Percentiles rank a stretch among this genome's conserved stretches.
Evolutionary conservation across 1,140 invertebrate genomes (phyloP).

Genomic region (Delia radicum): DNA sequence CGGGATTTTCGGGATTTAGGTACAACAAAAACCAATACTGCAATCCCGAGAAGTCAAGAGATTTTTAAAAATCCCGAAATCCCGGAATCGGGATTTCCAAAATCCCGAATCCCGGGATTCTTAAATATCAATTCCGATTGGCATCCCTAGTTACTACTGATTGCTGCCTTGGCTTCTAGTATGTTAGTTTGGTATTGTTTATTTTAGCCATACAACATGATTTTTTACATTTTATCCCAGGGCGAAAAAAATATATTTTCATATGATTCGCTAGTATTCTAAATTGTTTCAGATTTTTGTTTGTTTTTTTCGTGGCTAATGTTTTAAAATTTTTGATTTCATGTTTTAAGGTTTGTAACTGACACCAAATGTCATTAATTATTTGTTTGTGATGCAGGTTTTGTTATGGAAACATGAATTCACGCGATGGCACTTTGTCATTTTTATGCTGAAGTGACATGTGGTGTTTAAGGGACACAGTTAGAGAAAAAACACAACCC

Average conservation of each 20-base stretch:
- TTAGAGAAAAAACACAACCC: no score
- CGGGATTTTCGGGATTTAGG: no score
- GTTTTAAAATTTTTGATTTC: slow-evolving; percentile 38
- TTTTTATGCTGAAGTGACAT: background rate
- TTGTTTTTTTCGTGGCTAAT: background rate
- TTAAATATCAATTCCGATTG: no score
- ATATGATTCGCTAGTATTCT: background rate
- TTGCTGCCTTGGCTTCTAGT: no score
- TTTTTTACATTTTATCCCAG: background rate
- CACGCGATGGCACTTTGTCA: slow-evolving; percentile 8
- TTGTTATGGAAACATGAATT: background rate
- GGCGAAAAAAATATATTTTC: background rate
- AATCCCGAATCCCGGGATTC: no score
- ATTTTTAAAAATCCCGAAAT: no score
- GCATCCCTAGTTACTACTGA: no score
- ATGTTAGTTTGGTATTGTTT: slow-evolving; percentile 5
- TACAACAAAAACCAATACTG: no score
- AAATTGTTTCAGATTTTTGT: background rate
- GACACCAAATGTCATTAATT: slow-evolving; percentile 54
- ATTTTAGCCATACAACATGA: background rate
- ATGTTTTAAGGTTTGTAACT: slow-evolving; percentile 51
- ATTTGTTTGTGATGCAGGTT: slow-evolving; percentile 11
- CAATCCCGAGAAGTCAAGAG: no score
- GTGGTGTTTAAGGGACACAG: background rate
- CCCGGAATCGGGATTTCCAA: no score